Base-by-base conservation (phyloP, 2,888 invertebrate species). In the Pachydiplax longipennis region DNA sequence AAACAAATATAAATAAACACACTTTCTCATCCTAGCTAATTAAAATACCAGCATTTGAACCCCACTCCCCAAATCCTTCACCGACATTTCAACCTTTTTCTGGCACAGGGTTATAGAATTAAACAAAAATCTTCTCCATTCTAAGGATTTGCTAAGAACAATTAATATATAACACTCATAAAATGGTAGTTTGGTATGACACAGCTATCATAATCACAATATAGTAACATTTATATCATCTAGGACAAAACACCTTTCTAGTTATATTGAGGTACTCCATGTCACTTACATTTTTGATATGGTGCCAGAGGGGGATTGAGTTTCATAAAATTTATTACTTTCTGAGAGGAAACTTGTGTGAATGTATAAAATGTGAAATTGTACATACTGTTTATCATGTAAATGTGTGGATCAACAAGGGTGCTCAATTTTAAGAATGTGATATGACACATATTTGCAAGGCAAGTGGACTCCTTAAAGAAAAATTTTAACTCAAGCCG, bases 191-290 rank as follows among this genome's bases (percentile, higher is more conserved):
- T 87, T 87, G 87, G 87, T 87, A 87, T 61, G 87, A 87, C 87
- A 87, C 87, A 87, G 87, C 87, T 87, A 87, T 87, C 87, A 87
- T 87, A 87, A 87, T 87, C 87, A 87, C 87, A 87, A 65, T 87
- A 87, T 61, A 87, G 87, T 87, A 87, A 87, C 87, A 87, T 65
- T 87, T 40, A 87, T 87, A 87, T 87, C 87, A 37, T 87, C 87
- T 87, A 87, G 37, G 87, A 87, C 87, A 87, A 61, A 65, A 65
- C 87, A 87, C 40, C 87, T 61, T 65, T 58, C 87, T 87, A 87
- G 87, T 65, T 44, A 65, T 87, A 87, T 61, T 87, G 87, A 87
- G 87, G 87, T 87, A 87, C 87, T 87, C 65, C 61, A 61, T 61
- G 87, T 87, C 65, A 37, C 37, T 31, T 87, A 58, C 53, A 22